Percentiles rank a stretch among this genome's conserved stretches.
phyloP scores from a whole-genome alignment of 2,113 vertebrate species.

The Tetrax tetrax region DNA sequence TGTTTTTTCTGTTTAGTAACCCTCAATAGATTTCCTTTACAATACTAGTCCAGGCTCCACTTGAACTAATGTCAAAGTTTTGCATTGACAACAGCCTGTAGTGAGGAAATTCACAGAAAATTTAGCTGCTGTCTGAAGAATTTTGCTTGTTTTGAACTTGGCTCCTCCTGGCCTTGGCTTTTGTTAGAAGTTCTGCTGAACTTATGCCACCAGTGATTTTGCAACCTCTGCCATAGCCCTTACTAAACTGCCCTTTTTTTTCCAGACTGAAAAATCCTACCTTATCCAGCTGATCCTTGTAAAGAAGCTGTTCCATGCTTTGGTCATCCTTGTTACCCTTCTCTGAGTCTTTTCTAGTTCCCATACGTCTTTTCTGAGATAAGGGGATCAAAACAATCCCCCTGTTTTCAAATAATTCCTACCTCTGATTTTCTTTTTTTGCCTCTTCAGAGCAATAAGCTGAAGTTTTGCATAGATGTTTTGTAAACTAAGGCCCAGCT shows the following conservation, averaged over 20 bases:
- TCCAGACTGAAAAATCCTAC: background rate
- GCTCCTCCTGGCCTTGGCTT: background rate
- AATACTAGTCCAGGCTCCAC: background rate
- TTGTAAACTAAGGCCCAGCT: background rate
- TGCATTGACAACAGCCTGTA: background rate
- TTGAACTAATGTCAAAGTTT: background rate
- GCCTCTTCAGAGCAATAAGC: background rate
- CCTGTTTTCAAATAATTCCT: background rate
- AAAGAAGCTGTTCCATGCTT: background rate
- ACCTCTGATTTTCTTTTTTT: background rate
- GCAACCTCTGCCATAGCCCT: background rate
- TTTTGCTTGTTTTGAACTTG: background rate
- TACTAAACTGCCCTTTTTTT: background rate
- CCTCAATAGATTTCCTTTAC: background rate
- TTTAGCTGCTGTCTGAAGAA: background rate
- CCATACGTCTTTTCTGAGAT: background rate
- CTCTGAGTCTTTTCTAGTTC: background rate
- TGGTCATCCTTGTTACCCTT: background rate
- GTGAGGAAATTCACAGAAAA: background rate
- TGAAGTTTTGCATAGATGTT: background rate
- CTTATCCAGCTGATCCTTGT: background rate
- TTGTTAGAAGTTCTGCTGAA: background rate
- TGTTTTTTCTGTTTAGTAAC: background rate
- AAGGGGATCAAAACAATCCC: background rate
- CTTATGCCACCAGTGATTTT: background rate